phyloP scores from a whole-genome alignment of 2,113 vertebrate species.

The Castor canadensis region DNA sequence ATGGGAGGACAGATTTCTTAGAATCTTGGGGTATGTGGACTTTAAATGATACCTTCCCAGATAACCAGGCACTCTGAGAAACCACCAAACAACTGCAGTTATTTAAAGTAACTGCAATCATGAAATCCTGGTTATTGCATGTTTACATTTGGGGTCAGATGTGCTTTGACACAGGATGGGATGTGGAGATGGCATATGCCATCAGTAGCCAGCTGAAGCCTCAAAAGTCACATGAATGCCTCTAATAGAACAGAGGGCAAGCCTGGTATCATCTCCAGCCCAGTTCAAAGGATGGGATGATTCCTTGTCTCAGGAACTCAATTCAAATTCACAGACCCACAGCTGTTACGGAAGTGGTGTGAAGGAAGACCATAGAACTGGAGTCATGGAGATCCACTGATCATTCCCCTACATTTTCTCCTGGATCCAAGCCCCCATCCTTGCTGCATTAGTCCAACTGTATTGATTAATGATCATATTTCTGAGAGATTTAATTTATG shows the following conservation, averaged over 20 bases:
- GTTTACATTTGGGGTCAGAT: too few species aligned
- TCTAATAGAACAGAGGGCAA: neutral
- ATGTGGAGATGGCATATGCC: neutral
- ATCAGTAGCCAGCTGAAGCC: neutral
- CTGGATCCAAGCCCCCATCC: too few species aligned
- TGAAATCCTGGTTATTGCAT: neutral
- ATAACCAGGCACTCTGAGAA: rapidly evolving
- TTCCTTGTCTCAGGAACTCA: neutral
- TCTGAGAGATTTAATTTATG: neutral
- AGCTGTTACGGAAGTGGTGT: rapidly evolving
- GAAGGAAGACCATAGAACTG: neutral
- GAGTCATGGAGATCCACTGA: rapidly evolving
- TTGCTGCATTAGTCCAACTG: too few species aligned
- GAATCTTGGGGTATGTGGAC: too few species aligned
- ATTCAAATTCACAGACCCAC: neutral
- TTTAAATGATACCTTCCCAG: neutral
- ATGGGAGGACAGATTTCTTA: neutral
- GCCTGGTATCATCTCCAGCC: too few species aligned
- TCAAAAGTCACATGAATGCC: neutral
- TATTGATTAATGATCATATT: neutral
- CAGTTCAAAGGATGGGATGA: rapidly evolving
- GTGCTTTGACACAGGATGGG: rapidly evolving
- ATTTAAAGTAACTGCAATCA: neutral
- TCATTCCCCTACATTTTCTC: neutral
- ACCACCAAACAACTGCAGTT: rapidly evolving